Evolutionary conservation across 2,797 vertebrate species (phyloP).

Genomic region (Alca torda): DNA sequence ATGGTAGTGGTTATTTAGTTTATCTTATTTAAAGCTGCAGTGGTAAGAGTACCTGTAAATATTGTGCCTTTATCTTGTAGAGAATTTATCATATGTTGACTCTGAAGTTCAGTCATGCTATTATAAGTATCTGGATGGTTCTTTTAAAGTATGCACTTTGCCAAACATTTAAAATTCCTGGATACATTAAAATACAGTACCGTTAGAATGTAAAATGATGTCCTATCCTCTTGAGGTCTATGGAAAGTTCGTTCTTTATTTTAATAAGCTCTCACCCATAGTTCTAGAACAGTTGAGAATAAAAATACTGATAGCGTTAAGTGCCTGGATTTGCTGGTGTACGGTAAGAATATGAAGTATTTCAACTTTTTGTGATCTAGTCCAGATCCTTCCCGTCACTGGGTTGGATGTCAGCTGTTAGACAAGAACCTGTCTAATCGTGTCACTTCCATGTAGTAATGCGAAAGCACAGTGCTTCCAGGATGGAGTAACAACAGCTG

Average conservation of each 20-base stretch:
- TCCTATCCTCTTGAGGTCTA: constrained; percentile 20
- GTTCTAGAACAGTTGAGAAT: background rate
- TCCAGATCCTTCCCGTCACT: background rate
- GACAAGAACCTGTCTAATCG: background rate
- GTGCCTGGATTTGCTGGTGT: constrained; percentile 47
- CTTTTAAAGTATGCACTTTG: constrained; percentile 44
- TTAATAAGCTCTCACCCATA: constrained; percentile 2
- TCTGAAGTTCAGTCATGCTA: constrained; percentile 19
- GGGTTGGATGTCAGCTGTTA: background rate
- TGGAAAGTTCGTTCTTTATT: background rate
- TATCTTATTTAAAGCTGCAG: constrained; percentile 63
- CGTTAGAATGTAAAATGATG: constrained; percentile 11
- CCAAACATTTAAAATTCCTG: background rate
- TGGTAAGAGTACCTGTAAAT: constrained; percentile 59
- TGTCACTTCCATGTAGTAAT: background rate
- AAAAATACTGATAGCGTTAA: constrained; percentile 4
- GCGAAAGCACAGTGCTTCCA: background rate
- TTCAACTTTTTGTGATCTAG: background rate
- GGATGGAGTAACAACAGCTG: background rate
- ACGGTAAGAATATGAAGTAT: background rate
- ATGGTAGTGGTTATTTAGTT: constrained; percentile 31
- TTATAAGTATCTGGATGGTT: constrained; percentile 32
- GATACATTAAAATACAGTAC: background rate
- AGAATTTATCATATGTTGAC: constrained; percentile 48
- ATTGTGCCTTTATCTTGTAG: constrained; percentile 69